These are phyloP conservation scores for Odontophorus gujanensis DNA, from an alignment of 2,113 vertebrate genomes.

Conservation along the genomic window DNA sequence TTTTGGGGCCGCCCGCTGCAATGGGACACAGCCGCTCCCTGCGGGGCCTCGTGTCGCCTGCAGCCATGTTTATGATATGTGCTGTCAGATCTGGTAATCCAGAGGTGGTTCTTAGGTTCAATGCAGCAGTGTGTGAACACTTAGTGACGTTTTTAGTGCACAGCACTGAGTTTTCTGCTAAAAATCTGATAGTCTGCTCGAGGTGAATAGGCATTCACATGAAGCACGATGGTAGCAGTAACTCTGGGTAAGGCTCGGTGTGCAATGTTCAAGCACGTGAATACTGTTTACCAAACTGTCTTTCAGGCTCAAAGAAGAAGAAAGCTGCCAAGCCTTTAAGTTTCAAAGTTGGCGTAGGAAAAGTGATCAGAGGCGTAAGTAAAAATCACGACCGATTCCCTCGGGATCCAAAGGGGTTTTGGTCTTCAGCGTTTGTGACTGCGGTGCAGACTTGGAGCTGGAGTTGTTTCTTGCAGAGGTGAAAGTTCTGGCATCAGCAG, in stretches of 20 bases:
- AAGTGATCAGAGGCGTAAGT: conserved; percentile 95
- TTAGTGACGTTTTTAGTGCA: neutral
- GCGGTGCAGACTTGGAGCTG: accelerated
- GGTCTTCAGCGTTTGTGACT: accelerated
- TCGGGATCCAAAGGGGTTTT: accelerated
- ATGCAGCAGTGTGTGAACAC: neutral
- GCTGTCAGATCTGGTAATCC: accelerated
- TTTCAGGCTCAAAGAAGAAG: conserved; percentile 93
- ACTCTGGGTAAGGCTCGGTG: neutral
- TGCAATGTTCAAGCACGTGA: neutral
- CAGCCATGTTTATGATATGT: neutral
- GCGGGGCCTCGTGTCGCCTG: neutral
- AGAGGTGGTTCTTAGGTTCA: neutral
- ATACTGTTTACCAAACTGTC: neutral
- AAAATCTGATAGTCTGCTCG: neutral
- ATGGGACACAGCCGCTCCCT: neutral
- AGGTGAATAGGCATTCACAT: neutral
- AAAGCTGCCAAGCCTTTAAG: conserved; percentile 91
- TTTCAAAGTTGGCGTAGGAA: conserved; percentile 94
- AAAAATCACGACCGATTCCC: neutral
- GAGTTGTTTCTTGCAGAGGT: accelerated
- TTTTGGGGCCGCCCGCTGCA: conserved; percentile 20
- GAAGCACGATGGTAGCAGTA: accelerated
- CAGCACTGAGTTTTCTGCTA: neutral
- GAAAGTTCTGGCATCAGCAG: accelerated